These are phyloP conservation scores for Acanthaster planci DNA, from an alignment of 35 echinoderm and acorn worm genomes.

Conservation along the genomic window DNA sequence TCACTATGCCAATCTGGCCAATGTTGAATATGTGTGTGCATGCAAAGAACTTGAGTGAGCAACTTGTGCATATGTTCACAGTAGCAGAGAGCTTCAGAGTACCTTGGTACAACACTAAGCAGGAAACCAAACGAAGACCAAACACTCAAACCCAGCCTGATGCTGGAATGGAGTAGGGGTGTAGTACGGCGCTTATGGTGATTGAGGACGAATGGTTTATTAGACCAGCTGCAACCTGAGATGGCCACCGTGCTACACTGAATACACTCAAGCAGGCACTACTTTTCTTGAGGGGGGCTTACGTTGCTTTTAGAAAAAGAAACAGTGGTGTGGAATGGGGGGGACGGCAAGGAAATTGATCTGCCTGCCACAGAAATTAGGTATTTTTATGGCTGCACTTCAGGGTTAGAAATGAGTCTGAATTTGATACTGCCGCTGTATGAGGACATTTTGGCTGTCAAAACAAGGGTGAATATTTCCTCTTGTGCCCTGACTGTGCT, in stretches of 20 bases:
- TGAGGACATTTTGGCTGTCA: no score
- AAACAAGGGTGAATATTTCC: no score
- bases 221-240: constrained; percentile 16
- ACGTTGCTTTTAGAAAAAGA: not conserved
- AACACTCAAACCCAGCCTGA: not conserved
- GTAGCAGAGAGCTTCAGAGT: no score
- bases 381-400: no score
- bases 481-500: no score
- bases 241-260: constrained; percentile 25
- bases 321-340: not conserved
- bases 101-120: not conserved
- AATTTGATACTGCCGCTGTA: no score
- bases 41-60: no score
- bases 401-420: no score
- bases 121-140: not conserved
- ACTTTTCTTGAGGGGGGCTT: constrained; percentile 14
- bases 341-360: not conserved
- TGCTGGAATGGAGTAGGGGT: not conserved
- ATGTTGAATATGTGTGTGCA: no score
- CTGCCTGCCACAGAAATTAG: no score
- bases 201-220: constrained; percentile 13
- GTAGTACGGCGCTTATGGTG: not conserved
- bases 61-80: no score
- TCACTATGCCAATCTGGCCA: no score
- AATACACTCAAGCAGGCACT: constrained; percentile 7